Conservation (phyloP, 2,888 invertebrate genomes). For the Euplagia quadripunctaria region DNA sequence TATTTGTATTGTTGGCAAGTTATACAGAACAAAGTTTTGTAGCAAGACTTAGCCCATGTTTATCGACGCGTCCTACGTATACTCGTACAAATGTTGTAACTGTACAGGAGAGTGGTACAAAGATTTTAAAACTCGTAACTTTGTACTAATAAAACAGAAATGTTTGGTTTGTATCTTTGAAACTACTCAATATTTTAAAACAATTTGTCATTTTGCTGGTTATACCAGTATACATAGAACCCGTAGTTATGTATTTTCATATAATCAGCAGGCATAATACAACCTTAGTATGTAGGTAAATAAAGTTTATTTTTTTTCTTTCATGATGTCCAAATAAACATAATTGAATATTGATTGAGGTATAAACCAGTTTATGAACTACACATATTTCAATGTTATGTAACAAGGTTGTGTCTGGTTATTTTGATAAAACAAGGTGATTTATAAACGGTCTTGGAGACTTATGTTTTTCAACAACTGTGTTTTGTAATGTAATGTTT, state of each 20-base stretch:
- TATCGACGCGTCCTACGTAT: too few species aligned
- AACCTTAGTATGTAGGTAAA: not conserved
- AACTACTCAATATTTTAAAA: too few species aligned
- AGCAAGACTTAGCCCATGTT: too few species aligned
- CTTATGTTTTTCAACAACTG: not conserved
- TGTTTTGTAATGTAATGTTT: not conserved
- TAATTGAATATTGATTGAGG: slow-evolving; percentile 1
- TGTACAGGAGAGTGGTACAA: too few species aligned
- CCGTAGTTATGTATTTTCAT: not conserved
- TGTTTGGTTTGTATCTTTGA: too few species aligned
- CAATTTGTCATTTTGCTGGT: too few species aligned
- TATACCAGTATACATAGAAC: not conserved
- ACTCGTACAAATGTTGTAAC: too few species aligned
- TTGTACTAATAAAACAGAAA: too few species aligned
- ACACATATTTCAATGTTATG: not conserved
- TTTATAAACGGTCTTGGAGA: not conserved
- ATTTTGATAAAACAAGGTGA: not conserved
- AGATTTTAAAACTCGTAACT: too few species aligned
- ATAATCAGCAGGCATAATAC: not conserved
- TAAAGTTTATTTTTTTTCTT: not conserved
- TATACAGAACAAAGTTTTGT: too few species aligned
- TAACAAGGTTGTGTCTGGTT: slow-evolving; percentile 7
- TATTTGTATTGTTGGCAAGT: too few species aligned
- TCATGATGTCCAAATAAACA: not conserved
- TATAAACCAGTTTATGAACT: slow-evolving; percentile 2